Conservation (phyloP, 2,888 invertebrate genomes). For the Dynastes tityus region DNA sequence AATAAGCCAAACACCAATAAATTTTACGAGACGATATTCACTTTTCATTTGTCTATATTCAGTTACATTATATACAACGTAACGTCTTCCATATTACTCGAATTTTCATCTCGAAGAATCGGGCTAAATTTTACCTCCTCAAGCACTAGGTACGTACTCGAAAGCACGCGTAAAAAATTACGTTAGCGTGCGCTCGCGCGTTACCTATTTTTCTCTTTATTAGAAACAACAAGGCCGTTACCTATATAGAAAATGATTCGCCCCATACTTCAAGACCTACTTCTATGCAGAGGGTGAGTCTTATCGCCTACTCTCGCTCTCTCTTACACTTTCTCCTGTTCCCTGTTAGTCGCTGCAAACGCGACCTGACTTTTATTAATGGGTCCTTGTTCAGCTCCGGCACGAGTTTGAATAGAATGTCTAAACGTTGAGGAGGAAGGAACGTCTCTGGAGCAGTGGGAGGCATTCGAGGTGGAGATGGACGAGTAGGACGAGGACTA, state of each 20-base stretch:
- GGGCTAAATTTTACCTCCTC: too few relatives aligned
- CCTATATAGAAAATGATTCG: constrained; percentile 36
- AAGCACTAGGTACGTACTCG: constrained; percentile 57
- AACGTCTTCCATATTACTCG: constrained; percentile 31
- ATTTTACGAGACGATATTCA: too few relatives aligned
- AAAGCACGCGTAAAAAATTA: background rate
- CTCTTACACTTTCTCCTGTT: constrained; percentile 18
- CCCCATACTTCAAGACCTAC: constrained; percentile 31
- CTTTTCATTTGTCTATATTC: too few relatives aligned
- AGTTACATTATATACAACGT: constrained; percentile 30
- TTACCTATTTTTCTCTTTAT: constrained; percentile 32
- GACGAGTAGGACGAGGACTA: constrained; percentile 3
- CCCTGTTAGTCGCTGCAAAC: constrained; percentile 37
- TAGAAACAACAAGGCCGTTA: constrained; percentile 23
- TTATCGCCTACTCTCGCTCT: background rate
- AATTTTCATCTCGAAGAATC: too few relatives aligned
- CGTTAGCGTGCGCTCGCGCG: constrained; percentile 15
- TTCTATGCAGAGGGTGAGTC: background rate
- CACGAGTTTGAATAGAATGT: constrained; percentile 48
- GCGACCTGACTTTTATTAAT: constrained; percentile 50
- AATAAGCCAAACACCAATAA: too few relatives aligned
- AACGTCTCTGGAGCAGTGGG: constrained; percentile 28
- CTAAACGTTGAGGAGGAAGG: constrained; percentile 49
- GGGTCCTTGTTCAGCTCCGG: constrained; percentile 49
- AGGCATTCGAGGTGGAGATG: constrained; percentile 6